These are phyloP conservation scores for Tragopan temminckii DNA, from an alignment of 2,797 vertebrate genomes.

Conservation along the genomic window DNA sequence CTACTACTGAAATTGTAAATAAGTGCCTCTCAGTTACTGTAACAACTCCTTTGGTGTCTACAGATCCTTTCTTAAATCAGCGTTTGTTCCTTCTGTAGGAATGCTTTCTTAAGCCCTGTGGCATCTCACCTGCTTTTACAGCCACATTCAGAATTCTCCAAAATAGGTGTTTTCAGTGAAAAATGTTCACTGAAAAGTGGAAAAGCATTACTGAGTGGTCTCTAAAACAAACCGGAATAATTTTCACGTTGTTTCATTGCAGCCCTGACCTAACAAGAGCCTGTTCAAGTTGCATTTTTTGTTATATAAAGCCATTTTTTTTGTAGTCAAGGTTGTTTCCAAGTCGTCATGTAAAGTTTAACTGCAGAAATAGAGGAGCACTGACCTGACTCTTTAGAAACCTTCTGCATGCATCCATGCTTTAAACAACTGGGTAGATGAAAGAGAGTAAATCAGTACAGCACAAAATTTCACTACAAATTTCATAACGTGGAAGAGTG, in stretches of 20 bases:
- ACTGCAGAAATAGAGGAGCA: not conserved
- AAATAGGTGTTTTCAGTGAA: not conserved
- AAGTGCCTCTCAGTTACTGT: not conserved
- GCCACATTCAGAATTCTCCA: not conserved
- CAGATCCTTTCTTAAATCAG: not conserved
- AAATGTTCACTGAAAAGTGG: not conserved
- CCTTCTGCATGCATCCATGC: not conserved
- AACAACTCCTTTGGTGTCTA: not conserved
- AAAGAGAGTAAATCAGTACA: not conserved
- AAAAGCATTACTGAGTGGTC: not conserved
- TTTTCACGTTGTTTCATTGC: not conserved
- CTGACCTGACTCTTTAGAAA: not conserved
- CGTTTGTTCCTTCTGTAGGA: not conserved
- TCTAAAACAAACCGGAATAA: conserved; percentile 6
- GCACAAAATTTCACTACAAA: not conserved
- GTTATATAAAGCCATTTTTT: not conserved
- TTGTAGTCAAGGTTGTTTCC: not conserved
- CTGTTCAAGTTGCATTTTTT: not conserved
- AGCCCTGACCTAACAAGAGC: not conserved
- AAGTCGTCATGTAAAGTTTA: not conserved
- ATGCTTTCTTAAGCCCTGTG: not conserved
- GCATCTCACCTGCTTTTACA: not conserved
- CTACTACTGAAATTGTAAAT: not conserved
- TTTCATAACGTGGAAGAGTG: not conserved
- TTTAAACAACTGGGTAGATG: not conserved